Percentiles rank a stretch among this genome's conserved stretches.
Evolutionary conservation across 2,888 invertebrate species (phyloP).

Genomic region (Dione vanillae): DNA sequence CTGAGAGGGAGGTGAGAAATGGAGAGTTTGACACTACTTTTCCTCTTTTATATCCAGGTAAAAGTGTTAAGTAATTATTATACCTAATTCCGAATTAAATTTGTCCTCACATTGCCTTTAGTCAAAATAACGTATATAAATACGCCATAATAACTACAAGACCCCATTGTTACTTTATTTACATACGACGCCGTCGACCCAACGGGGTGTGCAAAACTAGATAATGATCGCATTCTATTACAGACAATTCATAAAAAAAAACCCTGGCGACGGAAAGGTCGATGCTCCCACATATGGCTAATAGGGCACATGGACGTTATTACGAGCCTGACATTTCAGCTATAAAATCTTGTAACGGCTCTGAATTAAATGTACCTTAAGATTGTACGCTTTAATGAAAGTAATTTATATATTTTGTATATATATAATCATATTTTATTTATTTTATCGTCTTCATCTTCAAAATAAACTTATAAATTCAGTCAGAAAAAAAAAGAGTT

Average conservation of each 20-base stretch:
- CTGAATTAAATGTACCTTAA: slow-evolving; percentile 23
- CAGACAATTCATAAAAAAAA: slow-evolving; percentile 33
- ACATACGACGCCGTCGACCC: neutral
- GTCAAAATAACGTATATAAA: neutral
- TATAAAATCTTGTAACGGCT: slow-evolving; percentile 14
- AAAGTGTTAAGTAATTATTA: too few species aligned
- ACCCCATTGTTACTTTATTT: neutral
- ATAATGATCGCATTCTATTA: slow-evolving; percentile 23
- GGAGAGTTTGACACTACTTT: too few species aligned
- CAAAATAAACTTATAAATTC: too few species aligned
- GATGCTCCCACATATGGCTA: slow-evolving; percentile 28
- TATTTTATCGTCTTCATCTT: too few species aligned
- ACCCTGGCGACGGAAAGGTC: slow-evolving; percentile 31
- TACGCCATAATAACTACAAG: too few species aligned
- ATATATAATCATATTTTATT: neutral
- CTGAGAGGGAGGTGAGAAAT: too few species aligned
- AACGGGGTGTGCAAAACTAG: slow-evolving; percentile 26
- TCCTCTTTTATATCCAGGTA: too few species aligned
- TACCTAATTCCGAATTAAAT: neutral
- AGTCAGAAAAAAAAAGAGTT: too few species aligned
- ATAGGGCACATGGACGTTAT: slow-evolving; percentile 36
- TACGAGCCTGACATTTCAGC: slow-evolving; percentile 26
- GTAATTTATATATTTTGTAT: slow-evolving; percentile 2
- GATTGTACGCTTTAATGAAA: slow-evolving; percentile 24
- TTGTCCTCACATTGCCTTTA: neutral